phyloP scores from a whole-genome alignment of 2,797 vertebrate species.

The Danio tinwini region DNA sequence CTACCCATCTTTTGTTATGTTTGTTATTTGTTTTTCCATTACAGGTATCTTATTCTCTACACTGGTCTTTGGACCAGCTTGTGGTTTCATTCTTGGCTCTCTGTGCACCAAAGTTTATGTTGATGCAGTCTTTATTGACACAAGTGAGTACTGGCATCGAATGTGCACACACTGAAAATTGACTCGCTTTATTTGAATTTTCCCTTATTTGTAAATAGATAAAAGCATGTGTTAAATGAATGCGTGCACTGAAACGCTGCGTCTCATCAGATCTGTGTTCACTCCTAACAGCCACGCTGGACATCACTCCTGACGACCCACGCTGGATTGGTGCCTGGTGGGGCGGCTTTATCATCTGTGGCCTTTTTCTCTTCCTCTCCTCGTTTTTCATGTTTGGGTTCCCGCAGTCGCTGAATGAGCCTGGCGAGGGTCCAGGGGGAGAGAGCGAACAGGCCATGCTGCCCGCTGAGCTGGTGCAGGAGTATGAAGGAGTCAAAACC shows the following conservation, averaged over 20 bases:
- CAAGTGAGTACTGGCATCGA: slow-evolving; percentile 79
- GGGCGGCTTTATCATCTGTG: slow-evolving; percentile 97
- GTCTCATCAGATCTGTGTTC: slow-evolving; percentile 21
- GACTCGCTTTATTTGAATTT: neutral
- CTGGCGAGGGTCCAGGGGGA: slow-evolving; percentile 72
- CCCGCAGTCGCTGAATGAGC: slow-evolving; percentile 87
- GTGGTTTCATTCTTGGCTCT: slow-evolving; percentile 99
- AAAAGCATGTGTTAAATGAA: slow-evolving; percentile 12
- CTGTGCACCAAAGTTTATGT: slow-evolving; percentile 99
- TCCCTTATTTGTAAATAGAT: neutral
- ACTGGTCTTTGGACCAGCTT: slow-evolving; percentile 97
- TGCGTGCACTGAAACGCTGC: neutral
- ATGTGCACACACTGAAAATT: neutral
- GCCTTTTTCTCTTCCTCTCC: slow-evolving; percentile 97
- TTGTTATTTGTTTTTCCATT: slow-evolving; percentile 55
- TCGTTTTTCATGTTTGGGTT: slow-evolving; percentile 97
- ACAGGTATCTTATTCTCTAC: slow-evolving; percentile 98
- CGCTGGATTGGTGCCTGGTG: slow-evolving; percentile 99
- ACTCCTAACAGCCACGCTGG: slow-evolving; percentile 81
- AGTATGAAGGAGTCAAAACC: slow-evolving; percentile 85
- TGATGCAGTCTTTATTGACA: slow-evolving; percentile 95
- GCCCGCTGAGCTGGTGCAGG: slow-evolving; percentile 75
- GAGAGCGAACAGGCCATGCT: slow-evolving; percentile 97
- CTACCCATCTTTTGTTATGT: neutral
- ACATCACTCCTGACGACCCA: slow-evolving; percentile 93